These are phyloP conservation scores for Dicyrtomina minuta DNA, from an alignment of 2,888 invertebrate genomes.

Conservation along the genomic window DNA sequence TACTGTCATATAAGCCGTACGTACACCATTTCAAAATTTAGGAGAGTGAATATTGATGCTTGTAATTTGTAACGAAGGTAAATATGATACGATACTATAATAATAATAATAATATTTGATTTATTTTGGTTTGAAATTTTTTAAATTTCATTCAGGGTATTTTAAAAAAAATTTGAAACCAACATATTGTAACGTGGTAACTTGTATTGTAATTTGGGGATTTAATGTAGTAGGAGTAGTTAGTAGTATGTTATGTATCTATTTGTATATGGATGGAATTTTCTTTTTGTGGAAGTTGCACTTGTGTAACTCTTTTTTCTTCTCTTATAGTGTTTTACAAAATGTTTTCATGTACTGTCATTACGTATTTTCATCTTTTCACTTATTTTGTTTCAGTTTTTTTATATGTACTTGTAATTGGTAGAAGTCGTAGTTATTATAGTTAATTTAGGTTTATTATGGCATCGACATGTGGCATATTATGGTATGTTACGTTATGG, in stretches of 20 bases:
- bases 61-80: too few relatives aligned
- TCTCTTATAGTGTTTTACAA: not conserved
- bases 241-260: too few relatives aligned
- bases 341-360: conserved; percentile 3
- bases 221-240: conserved; percentile 4
- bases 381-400: not conserved
- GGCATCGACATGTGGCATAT: too few relatives aligned
- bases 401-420: not conserved
- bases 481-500: too few relatives aligned
- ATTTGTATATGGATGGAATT: conserved; percentile 28
- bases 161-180: too few relatives aligned
- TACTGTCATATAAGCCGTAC: too few relatives aligned
- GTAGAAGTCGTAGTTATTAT: not conserved
- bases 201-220: too few relatives aligned
- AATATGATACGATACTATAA: too few relatives aligned
- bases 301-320: conserved; percentile 22
- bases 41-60: not conserved
- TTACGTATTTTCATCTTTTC: conserved; percentile 15
- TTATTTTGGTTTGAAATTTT: conserved; percentile 10
- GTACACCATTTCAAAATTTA: not conserved
- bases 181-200: too few relatives aligned
- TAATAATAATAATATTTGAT: too few relatives aligned
- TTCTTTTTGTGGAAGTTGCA: conserved; percentile 29
- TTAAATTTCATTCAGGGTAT: not conserved
- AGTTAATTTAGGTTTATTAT: too few relatives aligned